These are phyloP conservation scores for Hyperoplus lanceolatus DNA, from an alignment of 2,797 vertebrate species.

Conservation along the genomic window DNA sequence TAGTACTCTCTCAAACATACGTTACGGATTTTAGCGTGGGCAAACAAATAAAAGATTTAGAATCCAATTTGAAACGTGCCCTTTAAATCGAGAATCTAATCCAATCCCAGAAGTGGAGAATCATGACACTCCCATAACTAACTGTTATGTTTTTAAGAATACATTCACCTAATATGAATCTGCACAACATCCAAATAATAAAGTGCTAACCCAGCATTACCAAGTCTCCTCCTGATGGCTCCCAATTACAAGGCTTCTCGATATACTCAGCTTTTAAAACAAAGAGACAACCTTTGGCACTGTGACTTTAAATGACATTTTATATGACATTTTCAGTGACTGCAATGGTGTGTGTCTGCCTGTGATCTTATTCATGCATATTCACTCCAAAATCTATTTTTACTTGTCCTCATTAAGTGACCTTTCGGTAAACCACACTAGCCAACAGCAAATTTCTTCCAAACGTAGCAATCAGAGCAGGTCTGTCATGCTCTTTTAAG, in stretches of 20 bases:
- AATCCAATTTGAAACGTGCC: too few species aligned
- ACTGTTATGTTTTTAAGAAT: too few species aligned
- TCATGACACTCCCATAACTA: too few species aligned
- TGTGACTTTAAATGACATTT: neutral
- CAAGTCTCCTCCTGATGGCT: neutral
- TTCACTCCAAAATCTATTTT: conserved; percentile 40
- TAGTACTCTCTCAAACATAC: too few species aligned
- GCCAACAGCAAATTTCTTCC: too few species aligned
- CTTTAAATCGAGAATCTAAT: too few species aligned
- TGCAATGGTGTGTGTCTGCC: conserved; percentile 1
- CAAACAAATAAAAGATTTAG: too few species aligned
- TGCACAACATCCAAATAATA: conserved; percentile 4
- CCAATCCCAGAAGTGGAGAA: too few species aligned
- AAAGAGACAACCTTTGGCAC: neutral
- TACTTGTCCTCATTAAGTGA: neutral
- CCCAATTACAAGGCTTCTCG: neutral
- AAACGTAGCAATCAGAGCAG: neutral
- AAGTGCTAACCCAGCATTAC: neutral
- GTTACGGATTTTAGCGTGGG: too few species aligned
- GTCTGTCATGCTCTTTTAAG: neutral
- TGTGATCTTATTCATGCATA: conserved; percentile 30
- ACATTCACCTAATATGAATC: neutral
- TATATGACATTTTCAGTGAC: neutral
- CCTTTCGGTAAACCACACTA: too few species aligned
- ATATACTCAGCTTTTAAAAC: conserved; percentile 25